phyloP scores from a whole-genome alignment of 2,797 vertebrate genomes.

The Mus minutoides region DNA sequence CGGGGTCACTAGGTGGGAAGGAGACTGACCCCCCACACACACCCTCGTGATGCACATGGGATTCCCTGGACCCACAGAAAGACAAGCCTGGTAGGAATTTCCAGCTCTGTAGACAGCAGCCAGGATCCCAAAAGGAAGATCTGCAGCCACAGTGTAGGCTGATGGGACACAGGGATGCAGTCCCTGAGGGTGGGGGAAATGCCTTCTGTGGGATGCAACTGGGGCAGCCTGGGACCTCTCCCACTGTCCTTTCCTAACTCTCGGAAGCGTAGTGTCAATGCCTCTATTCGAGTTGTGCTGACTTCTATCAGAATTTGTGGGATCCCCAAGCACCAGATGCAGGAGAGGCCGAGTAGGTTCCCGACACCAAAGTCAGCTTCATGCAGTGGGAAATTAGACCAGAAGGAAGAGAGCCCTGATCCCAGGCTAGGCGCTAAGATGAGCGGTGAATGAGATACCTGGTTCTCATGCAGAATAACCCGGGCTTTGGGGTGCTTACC shows the following conservation, averaged over 20 bases:
- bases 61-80: neutral
- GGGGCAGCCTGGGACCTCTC: neutral
- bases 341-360: fast-evolving
- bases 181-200: neutral
- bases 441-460: neutral
- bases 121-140: neutral
- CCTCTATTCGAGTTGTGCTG: neutral
- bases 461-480: neutral
- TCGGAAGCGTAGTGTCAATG: neutral
- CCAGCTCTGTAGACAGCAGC: neutral
- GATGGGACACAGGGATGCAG: neutral
- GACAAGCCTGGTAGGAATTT: neutral
- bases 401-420: neutral
- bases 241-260: neutral
- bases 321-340: neutral
- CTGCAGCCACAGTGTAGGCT: fast-evolving
- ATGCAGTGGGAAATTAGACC: neutral
- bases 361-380: neutral
- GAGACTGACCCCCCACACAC: neutral
- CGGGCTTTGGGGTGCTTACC: neutral
- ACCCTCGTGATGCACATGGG: neutral
- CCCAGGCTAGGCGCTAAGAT: neutral
- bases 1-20: neutral
- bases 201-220: no score
- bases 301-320: neutral